phyloP scores from a whole-genome alignment of 2,113 vertebrate genomes.

The Physeter macrocephalus region DNA sequence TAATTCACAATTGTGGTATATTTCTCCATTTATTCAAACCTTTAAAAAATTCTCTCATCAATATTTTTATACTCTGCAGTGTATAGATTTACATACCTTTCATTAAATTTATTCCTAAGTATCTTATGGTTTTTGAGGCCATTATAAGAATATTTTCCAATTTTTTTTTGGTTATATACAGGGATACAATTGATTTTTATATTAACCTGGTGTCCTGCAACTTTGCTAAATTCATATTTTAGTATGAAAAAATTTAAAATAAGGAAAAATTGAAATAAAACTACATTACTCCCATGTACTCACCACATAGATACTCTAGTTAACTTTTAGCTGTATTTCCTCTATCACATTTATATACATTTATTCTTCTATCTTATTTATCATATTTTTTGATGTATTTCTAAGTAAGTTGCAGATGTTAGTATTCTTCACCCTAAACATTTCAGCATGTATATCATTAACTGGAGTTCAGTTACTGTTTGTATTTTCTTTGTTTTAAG shows the following conservation, averaged over 20 bases:
- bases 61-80: background rate
- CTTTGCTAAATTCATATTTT: constrained; percentile 6
- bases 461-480: background rate
- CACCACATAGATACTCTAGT: background rate
- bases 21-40: constrained; percentile 3
- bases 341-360: background rate
- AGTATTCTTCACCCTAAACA: background rate
- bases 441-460: background rate
- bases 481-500: background rate
- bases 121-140: background rate
- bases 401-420: background rate
- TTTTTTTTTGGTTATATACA: background rate
- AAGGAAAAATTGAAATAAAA: background rate
- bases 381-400: background rate
- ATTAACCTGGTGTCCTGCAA: background rate
- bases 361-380: background rate
- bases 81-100: background rate
- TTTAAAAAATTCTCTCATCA: background rate
- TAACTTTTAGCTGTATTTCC: background rate
- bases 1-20: background rate
- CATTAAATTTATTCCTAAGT: background rate
- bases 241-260: constrained; percentile 1
- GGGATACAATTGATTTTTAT: background rate
- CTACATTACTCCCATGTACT: background rate
- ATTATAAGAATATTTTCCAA: background rate